Evolutionary conservation across 2,113 vertebrate genomes (phyloP).

Genomic region (Sinocyclocheilus grahami): DNA sequence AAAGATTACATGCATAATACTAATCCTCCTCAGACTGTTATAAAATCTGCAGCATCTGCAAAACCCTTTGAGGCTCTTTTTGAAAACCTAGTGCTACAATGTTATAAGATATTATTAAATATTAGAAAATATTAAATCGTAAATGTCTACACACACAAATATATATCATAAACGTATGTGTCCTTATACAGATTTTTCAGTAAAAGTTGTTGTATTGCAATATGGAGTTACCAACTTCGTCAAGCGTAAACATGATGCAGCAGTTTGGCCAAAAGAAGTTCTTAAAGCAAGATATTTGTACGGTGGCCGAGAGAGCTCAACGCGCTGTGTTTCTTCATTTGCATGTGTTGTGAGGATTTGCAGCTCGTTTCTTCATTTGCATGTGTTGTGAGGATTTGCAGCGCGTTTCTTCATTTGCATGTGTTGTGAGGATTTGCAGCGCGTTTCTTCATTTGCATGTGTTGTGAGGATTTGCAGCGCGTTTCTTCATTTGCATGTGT

Average conservation of each 20-base stretch:
- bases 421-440: too few relatives aligned
- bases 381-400: too few relatives aligned
- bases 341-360: too few relatives aligned
- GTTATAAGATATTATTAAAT: not conserved
- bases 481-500: too few relatives aligned
- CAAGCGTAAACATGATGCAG: not conserved
- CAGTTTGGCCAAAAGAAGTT: not conserved
- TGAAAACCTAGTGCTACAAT: not conserved
- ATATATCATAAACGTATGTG: not conserved
- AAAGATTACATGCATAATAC: slow-evolving; percentile 32
- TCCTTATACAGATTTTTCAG: not conserved
- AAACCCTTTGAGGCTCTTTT: not conserved
- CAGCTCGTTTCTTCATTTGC: too few relatives aligned
- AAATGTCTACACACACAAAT: not conserved
- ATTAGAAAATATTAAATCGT: not conserved
- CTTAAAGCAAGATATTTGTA: not conserved
- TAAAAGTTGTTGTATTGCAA: not conserved
- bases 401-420: too few relatives aligned
- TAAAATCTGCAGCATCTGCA: slow-evolving; percentile 25
- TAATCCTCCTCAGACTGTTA: slow-evolving; percentile 13
- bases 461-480: too few relatives aligned
- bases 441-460: too few relatives aligned
- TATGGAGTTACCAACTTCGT: not conserved
- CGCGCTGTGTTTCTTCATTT: too few relatives aligned
- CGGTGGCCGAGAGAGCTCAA: too few relatives aligned